phyloP scores from a whole-genome alignment of 2,797 vertebrate genomes.

The Ataeniobius toweri region DNA sequence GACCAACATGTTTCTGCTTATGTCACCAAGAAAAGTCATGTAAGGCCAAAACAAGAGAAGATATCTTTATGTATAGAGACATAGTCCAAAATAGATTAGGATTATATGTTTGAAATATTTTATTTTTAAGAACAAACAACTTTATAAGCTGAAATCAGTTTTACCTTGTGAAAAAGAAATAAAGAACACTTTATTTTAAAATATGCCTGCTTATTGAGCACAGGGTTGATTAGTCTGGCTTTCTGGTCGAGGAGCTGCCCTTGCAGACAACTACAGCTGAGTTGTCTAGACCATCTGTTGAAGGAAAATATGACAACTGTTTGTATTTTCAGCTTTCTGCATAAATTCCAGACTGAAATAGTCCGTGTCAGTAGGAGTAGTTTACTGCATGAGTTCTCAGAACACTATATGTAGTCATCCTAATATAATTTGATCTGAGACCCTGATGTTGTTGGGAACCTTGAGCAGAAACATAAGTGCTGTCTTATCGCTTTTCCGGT shows the following conservation, averaged over 20 bases:
- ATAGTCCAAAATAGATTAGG: too few relatives aligned
- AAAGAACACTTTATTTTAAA: neutral
- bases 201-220: neutral
- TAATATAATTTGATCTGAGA: neutral
- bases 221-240: neutral
- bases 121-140: neutral
- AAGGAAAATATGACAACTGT: too few relatives aligned
- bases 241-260: neutral
- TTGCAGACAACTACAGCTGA: neutral
- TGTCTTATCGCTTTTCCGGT: constrained; percentile 35
- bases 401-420: neutral
- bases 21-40: neutral
- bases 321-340: neutral
- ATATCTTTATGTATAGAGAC: neutral
- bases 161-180: neutral
- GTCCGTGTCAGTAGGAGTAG: neutral
- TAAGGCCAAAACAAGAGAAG: neutral
- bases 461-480: neutral
- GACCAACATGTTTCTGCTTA: neutral
- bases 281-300: too few relatives aligned
- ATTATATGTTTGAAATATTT: neutral
- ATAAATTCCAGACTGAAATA: neutral
- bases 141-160: neutral
- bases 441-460: constrained; percentile 10
- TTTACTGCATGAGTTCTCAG: neutral